A percentile compares a stretch with the other conserved stretches of the same genome.
Conservation (phyloP, 2,113 vertebrate species). For the Gymnorhina tibicen region DNA sequence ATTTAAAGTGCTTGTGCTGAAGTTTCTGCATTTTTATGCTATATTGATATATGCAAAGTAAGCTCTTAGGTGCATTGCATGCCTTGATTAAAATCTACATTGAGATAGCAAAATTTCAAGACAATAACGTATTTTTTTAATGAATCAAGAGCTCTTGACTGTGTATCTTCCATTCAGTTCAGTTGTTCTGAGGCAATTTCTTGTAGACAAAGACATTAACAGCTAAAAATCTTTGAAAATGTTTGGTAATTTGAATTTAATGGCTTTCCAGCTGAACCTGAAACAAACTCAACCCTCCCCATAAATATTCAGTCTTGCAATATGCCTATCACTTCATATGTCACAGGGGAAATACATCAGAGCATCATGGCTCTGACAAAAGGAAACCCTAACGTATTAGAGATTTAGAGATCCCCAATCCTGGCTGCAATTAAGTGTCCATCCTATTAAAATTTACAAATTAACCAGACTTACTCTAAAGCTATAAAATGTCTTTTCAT, state of each 20-base stretch:
- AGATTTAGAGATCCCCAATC: no score
- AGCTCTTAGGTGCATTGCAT: accelerated
- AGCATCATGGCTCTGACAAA: not conserved
- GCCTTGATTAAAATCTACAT: not conserved
- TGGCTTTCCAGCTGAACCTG: not conserved
- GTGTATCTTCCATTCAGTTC: not conserved
- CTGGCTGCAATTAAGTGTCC: not conserved
- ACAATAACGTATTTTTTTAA: not conserved
- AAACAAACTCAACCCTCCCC: not conserved
- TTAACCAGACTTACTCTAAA: not conserved
- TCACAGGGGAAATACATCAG: not conserved
- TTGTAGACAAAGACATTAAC: not conserved
- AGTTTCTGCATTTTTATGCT: not conserved
- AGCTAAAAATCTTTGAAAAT: not conserved
- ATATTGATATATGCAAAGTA: not conserved
- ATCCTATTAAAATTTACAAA: not conserved
- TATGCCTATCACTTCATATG: not conserved
- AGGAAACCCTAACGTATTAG: not conserved
- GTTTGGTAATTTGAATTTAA: not conserved
- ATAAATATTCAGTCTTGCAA: not conserved
- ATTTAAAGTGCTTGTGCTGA: not conserved
- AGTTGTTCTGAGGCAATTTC: not conserved
- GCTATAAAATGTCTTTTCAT: not conserved
- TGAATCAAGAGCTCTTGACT: not conserved
- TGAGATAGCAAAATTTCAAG: not conserved